phyloP scores from a whole-genome alignment of 2,888 invertebrate genomes.

The Drosophila hamatofila region DNA sequence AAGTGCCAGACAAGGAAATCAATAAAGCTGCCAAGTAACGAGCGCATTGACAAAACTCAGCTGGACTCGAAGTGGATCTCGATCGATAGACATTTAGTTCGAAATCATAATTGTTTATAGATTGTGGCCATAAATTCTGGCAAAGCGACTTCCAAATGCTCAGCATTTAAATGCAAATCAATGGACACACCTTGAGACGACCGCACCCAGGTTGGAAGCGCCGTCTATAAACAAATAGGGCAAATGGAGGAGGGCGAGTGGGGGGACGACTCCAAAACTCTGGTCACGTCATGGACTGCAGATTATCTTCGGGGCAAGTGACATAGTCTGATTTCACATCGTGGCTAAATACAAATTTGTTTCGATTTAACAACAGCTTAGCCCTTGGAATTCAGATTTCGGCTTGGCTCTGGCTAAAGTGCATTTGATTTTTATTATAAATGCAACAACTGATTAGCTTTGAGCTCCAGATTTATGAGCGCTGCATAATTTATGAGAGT shows the following conservation, averaged over 20 bases:
- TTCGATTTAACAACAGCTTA: conserved; percentile 59
- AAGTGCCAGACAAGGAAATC: conserved; percentile 56
- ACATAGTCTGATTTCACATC: conserved; percentile 61
- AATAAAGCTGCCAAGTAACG: conserved; percentile 52
- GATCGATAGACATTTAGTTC: conserved; percentile 44
- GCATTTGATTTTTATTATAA: conserved; percentile 51
- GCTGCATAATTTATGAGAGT: conserved; percentile 64
- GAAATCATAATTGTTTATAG: conserved; percentile 77
- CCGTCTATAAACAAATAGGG: conserved; percentile 60
- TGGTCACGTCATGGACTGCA: conserved; percentile 61
- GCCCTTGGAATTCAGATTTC: conserved; percentile 39
- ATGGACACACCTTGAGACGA: conserved; percentile 55
- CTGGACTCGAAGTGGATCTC: conserved; percentile 24
- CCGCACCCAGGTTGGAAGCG: conserved; percentile 68
- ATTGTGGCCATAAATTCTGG: conserved; percentile 72
- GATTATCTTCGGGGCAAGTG: conserved; percentile 66
- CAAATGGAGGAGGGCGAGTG: neutral
- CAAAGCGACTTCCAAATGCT: conserved; percentile 23
- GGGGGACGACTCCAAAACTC: neutral
- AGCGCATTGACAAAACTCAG: conserved; percentile 27
- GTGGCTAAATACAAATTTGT: conserved; percentile 61
- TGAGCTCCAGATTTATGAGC: conserved; percentile 66
- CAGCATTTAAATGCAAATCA: conserved; percentile 72
- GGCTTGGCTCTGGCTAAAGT: conserved; percentile 32
- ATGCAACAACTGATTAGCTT: conserved; percentile 71